Evolutionary conservation across 2,797 vertebrate species (phyloP), one percentile per base, ranked within the genome.

Genomic region (Enteromius fasciolatus): DNA sequence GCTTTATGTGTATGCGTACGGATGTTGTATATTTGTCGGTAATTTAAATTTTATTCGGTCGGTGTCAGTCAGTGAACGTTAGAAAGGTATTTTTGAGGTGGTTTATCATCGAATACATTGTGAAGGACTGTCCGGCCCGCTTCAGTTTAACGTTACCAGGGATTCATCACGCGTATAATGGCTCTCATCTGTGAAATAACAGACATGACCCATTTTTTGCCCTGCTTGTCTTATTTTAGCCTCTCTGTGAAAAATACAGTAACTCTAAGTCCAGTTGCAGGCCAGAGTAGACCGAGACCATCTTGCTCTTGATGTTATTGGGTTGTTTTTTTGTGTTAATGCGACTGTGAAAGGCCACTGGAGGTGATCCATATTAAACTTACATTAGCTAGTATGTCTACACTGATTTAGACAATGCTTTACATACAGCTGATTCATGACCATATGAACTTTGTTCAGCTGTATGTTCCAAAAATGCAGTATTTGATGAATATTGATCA

Each of bases 181-280:
- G 72, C 69, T 33, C 46, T 52, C 44, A 39, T 48, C 48, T n/a
- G 15, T 18, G 61, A 69, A 76, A 76, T 54, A 80, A 73, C 70
- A 50, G 63, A 1, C 63, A 48, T 72, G 66, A 73, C 74, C 79
- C 25, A 31, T 64, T 73, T 80, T 64, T 44, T 73, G 18, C 25
- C 63, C 15, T 39, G 39, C 9, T 70, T 83, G 28, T 25, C 9
- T 81, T 80, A 70, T 80, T 81, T 54, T 80, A 76, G 33, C 25
- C 17, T 3, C 31, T 54, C 36, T 74, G 31, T 64, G 61, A 50
- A 36, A 83, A 52, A 41, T 63, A 50, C 63, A 54, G 31, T 41
- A 69, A 48, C 52, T 72, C 33, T 9, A 33, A 23, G 33, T 52
- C 23, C 33, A 39, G 61, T 74, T 79, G 36, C 33, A 68, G 61